phyloP scores from a whole-genome alignment of 2,888 invertebrate species.

The Drosophila paramelanica region DNA sequence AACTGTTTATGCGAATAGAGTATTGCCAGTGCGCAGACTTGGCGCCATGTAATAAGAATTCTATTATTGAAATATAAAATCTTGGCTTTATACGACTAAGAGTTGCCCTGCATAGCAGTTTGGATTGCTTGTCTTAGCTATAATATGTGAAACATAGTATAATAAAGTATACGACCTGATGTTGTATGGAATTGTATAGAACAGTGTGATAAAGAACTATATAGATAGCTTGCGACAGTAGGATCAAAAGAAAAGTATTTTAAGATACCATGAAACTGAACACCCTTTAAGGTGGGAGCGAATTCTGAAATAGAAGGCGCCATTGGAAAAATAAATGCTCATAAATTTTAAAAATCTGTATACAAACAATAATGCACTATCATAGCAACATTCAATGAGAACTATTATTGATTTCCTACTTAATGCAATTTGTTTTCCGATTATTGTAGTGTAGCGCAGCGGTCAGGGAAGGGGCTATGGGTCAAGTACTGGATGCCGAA shows the following conservation, averaged over 20 bases:
- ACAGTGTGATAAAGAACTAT: too few relatives aligned
- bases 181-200: too few relatives aligned
- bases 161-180: not conserved
- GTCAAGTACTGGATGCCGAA: conserved; percentile 1
- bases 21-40: not conserved
- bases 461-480: too few relatives aligned
- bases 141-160: too few relatives aligned
- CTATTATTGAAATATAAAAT: not conserved
- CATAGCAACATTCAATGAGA: conserved; percentile 2
- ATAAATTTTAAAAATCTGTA: conserved; percentile 4
- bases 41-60: conserved; percentile 9
- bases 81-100: not conserved
- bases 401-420: conserved; percentile 29
- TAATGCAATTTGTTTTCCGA: conserved; percentile 13
- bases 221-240: too few relatives aligned
- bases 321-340: conserved; percentile 1
- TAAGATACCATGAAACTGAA: not conserved
- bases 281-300: not conserved
- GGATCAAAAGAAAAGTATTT: too few relatives aligned
- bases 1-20: not conserved
- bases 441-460: conserved; percentile 4
- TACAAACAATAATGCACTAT: conserved; percentile 2
- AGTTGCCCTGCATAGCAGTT: conserved; percentile 5
- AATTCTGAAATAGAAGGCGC: not conserved
- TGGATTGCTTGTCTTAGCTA: not conserved